Evolutionary conservation across 2,888 invertebrate species (phyloP).

Genomic region (Thecophora atra): DNA sequence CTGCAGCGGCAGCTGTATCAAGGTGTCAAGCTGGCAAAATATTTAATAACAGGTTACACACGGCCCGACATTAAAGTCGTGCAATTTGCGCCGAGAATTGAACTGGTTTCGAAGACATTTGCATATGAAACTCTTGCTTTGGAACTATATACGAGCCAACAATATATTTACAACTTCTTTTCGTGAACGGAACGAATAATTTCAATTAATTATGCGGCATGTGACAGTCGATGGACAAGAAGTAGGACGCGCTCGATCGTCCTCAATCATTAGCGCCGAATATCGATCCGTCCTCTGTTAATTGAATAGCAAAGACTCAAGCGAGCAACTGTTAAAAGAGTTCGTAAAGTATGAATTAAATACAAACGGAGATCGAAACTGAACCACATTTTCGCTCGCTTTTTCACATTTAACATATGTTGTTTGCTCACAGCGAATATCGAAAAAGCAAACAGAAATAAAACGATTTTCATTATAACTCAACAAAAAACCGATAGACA

Average conservation of each 20-base stretch:
- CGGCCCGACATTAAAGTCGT: slow-evolving; percentile 10
- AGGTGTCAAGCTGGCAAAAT: slow-evolving; percentile 31
- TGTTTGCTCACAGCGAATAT: slow-evolving; percentile 36
- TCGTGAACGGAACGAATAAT: not conserved
- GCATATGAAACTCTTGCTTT: not conserved
- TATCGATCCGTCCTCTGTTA: not conserved
- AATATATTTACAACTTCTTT: not conserved
- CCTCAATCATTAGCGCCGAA: slow-evolving; percentile 28
- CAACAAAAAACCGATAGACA: not conserved
- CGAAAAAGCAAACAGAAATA: slow-evolving; percentile 42
- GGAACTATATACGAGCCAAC: not conserved
- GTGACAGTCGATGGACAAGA: slow-evolving; percentile 13
- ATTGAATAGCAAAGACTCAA: slow-evolving; percentile 14
- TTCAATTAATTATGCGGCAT: slow-evolving; percentile 25
- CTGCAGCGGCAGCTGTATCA: slow-evolving; percentile 17
- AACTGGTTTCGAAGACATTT: slow-evolving; percentile 13
- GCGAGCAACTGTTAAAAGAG: not conserved
- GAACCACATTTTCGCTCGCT: slow-evolving; percentile 23
- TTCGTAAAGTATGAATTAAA: not conserved
- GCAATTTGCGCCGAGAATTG: slow-evolving; percentile 18
- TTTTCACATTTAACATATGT: slow-evolving; percentile 26
- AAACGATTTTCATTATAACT: slow-evolving; percentile 9
- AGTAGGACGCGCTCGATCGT: too few species aligned
- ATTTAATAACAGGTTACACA: slow-evolving; percentile 16
- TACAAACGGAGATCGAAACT: not conserved